Evolutionary conservation across 2,888 invertebrate genomes (phyloP).

Genomic region (Ischnura elegans): DNA sequence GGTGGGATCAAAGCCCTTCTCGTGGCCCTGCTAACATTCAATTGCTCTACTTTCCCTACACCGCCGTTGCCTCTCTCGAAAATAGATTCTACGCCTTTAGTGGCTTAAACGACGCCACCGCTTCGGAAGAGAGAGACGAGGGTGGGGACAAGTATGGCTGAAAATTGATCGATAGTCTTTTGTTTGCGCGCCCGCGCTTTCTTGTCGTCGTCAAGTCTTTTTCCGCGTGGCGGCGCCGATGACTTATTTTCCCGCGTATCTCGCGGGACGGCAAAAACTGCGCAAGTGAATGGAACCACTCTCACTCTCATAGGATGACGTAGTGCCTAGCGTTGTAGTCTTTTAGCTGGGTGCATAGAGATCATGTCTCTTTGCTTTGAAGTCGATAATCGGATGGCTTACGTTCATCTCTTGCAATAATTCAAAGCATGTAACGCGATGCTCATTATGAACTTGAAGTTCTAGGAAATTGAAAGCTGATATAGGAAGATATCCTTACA

Average conservation of each 20-base stretch:
- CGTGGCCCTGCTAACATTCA: background rate
- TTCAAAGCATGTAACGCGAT: too few relatives aligned
- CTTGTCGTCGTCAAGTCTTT: too few relatives aligned
- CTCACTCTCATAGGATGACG: background rate
- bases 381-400: too few relatives aligned
- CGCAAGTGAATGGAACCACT: background rate
- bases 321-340: background rate
- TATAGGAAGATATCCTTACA: too few relatives aligned
- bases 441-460: too few relatives aligned
- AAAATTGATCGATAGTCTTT: background rate
- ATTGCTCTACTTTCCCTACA: background rate
- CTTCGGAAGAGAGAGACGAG: background rate
- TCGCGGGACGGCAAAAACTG: background rate
- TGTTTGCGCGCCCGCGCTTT: background rate
- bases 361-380: too few relatives aligned
- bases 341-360: background rate
- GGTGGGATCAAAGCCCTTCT: background rate
- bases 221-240: background rate
- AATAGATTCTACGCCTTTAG: constrained; percentile 8
- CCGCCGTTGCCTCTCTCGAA: background rate
- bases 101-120: background rate
- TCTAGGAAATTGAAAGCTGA: too few relatives aligned
- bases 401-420: too few relatives aligned
- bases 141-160: background rate
- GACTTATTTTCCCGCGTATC: background rate